Evolutionary conservation across 2,797 vertebrate genomes (phyloP), one percentile per base, ranked within the genome.

Genomic region (Acanthornis magna): DNA sequence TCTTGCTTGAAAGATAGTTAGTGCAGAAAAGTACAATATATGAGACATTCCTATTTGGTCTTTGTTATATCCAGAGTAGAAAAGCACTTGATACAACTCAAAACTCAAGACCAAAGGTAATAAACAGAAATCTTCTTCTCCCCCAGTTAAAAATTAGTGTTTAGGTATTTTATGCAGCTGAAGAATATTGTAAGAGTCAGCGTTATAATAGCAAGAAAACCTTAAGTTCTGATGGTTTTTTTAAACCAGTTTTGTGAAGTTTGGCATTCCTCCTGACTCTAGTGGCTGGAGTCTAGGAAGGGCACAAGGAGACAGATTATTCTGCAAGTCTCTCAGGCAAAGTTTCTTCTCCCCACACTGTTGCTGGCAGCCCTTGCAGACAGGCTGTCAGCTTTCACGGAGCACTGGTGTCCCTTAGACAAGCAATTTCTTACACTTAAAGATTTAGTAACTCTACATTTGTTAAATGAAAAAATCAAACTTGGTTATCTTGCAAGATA

Each of bases 381-480:
- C 68, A 71, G 54, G 72, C 79, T 89, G 76, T 71, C 92, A 80
- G 61, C 36, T 78, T 88, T 71, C 58, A 85, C 74, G 82, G 73
- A 95, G 84, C 76, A 57, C 76, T 74, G 38, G 47, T 91, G 72
- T 77, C 65, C 88, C 74, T 80, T 43, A 74, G 88, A 85, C 57
- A 91, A 93, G 83, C 61, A 77, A 40, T 86, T 93, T 45, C 88
- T 95, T 95, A 78, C 40, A 83, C 76, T 62, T 61, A 74, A 95
- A 94, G 85, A 89, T 89, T 92, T 94, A 83, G 72, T 89, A 91
- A 94, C 57, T 36, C 48, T 63, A 55, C 53, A 60, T 91, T 93
- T 77, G 82, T 80, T 93, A 91, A 94, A 91, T 80, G 48, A 88
- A 91, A 89, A 93, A 91, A 91, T 91, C 85, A 89, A 80, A 94